These are phyloP conservation scores for Poeciliopsis gracilis DNA, from an alignment of 2,797 vertebrate genomes.

Conservation along the genomic window DNA sequence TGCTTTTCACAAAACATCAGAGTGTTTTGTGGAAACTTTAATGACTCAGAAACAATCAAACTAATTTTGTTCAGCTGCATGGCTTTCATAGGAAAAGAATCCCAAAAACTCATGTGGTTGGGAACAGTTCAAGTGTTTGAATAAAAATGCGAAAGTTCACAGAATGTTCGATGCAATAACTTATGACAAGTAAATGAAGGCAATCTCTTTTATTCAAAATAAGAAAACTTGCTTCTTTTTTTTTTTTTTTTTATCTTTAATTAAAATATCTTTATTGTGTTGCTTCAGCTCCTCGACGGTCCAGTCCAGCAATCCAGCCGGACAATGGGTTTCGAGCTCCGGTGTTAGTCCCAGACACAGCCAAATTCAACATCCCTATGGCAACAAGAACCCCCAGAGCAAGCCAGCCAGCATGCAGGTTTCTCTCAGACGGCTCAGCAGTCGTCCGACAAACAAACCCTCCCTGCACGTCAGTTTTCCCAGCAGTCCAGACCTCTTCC, in stretches of 20 bases:
- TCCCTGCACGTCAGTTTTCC: conserved; percentile 42
- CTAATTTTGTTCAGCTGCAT: not conserved
- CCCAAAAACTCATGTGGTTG: not conserved
- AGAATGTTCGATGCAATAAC: not conserved
- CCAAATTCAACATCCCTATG: conserved; percentile 40
- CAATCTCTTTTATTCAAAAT: not conserved
- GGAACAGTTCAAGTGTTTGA: not conserved
- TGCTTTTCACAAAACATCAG: conserved; percentile 30
- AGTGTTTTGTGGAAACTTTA: not conserved
- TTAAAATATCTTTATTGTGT: not conserved
- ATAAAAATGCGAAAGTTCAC: not conserved
- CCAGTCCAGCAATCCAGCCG: conserved; percentile 41
- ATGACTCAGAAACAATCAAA: not conserved
- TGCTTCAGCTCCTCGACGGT: conserved; percentile 60
- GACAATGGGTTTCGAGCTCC: conserved; percentile 49
- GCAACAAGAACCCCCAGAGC: conserved; percentile 36
- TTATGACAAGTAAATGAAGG: not conserved
- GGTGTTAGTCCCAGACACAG: conserved; percentile 36
- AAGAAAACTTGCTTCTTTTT: not conserved
- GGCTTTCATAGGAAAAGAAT: not conserved
- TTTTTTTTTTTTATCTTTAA: not conserved
- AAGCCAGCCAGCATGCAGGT: conserved; percentile 37
- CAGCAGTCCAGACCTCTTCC: conserved; percentile 51
- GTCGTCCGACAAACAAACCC: conserved; percentile 38
- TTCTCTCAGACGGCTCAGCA: conserved; percentile 61